A percentile compares a stretch with the other conserved stretches of the same genome.
Evolutionary conservation across 2,797 vertebrate genomes (phyloP).

Genomic region (Garrulus glandarius): DNA sequence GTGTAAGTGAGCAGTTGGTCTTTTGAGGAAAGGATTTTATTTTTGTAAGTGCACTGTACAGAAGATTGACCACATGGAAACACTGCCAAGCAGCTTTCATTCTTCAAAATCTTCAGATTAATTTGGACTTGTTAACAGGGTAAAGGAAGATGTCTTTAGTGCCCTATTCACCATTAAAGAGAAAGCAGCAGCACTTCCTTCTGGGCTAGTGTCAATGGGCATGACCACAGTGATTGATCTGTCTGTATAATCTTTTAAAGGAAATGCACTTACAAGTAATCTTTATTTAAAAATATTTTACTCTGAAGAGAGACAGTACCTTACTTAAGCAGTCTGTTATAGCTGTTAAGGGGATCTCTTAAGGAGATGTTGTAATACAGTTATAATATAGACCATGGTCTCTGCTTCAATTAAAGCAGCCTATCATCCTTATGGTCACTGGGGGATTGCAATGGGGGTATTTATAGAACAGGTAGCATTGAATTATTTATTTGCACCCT

Average conservation of each 20-base stretch:
- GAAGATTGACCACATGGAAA: not conserved
- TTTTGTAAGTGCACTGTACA: not conserved
- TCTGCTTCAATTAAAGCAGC: not conserved
- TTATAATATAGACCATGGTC: not conserved
- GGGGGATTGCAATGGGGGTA: not conserved
- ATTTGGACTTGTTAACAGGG: not conserved
- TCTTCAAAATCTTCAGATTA: not conserved
- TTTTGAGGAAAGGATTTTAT: not conserved
- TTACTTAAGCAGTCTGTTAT: not conserved
- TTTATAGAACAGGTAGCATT: not conserved
- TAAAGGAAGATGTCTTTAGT: not conserved
- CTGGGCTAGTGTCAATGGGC: not conserved
- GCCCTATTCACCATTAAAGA: not conserved
- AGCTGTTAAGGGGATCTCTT: not conserved
- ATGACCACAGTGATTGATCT: not conserved
- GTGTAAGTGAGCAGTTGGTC: not conserved
- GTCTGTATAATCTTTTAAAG: not conserved
- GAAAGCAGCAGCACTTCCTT: not conserved
- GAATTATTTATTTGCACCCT: constrained; percentile 21
- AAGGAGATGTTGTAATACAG: not conserved
- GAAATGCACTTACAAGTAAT: not conserved
- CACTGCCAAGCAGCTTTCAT: not conserved
- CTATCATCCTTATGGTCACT: not conserved
- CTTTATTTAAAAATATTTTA: not conserved
- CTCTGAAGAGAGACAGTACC: not conserved